Base-by-base conservation (phyloP, 2,113 vertebrate genomes). In the Syrrhaptes paradoxus region DNA sequence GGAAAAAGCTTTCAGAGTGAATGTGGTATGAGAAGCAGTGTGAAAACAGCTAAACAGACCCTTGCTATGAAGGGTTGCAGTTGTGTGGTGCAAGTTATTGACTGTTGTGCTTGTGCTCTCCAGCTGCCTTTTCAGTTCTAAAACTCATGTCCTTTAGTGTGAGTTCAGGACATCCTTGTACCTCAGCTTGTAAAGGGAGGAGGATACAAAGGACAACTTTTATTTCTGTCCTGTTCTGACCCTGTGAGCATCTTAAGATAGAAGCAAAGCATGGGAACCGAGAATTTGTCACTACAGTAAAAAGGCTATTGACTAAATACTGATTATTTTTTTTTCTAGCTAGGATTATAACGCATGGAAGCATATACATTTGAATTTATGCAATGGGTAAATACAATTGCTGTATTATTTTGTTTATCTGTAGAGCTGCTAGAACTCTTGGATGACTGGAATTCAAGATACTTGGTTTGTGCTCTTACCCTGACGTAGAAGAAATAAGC, bases 401-500 rank as follows among this genome's bases (percentile, higher is more conserved):
- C 12, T 58, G 10, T 76, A 6, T 92, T 65, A 12, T 85, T 79
- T 52, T 87, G 6, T 85, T 89, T 68, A 17, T 92, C 62, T 84
- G 16, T 52, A 96, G 95, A 70, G 25, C 81, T 91, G 31, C 49
- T 79, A 70, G 71, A 91, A 55, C 72, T 24, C 59, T 88, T 86
- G 72, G 29, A 55, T 93, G 75, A 74, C 38, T 93, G 85, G 63
- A 94, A 81, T 88, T 92, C 55, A 57, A 28, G 45, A 15, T 55
- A 80, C 0, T 68, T 74, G 41, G 45, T 77, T 87, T 4, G 4
- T 65, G 18, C 19, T 80, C 7, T 67, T 70, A 65, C n/a, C 19
- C 26, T 62, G 82, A 66, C 7, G 26, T 11, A 49, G 54, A 89
- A n/a, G 59, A 91, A 77, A 48, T 63, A 91, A 88, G 7, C 5